Evolutionary conservation across 2,797 vertebrate genomes (phyloP).

Genomic region (Anabacerthia variegaticeps): DNA sequence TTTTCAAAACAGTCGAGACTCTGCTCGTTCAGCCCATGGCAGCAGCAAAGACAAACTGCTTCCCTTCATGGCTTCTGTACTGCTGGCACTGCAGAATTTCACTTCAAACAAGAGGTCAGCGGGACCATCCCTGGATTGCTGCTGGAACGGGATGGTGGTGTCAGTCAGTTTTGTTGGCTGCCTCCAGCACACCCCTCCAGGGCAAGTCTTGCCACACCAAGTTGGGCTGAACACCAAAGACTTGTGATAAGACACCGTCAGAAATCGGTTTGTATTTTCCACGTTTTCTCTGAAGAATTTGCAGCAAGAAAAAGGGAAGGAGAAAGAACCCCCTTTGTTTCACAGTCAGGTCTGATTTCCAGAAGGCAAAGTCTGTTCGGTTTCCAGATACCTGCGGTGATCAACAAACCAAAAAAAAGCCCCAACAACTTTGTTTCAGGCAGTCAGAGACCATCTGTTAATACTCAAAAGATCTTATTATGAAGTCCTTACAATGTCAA

Average conservation of each 20-base stretch:
- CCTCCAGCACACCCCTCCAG: not conserved
- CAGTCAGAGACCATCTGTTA: slow-evolving; percentile 70
- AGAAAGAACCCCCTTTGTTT: slow-evolving; percentile 17
- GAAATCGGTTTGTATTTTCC: not conserved
- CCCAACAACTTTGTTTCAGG: slow-evolving; percentile 68
- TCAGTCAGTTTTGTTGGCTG: not conserved
- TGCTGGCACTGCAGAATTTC: slow-evolving; percentile 28
- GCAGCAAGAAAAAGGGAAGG: not conserved
- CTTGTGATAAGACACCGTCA: not conserved
- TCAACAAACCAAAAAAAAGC: slow-evolving; percentile 45
- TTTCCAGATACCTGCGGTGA: slow-evolving; percentile 69
- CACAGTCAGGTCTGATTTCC: slow-evolving; percentile 53
- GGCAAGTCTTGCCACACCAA: not conserved
- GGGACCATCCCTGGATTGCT: not conserved
- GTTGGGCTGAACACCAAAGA: not conserved
- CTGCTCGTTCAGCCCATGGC: not conserved
- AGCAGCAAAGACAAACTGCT: slow-evolving; percentile 6
- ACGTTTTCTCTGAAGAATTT: not conserved
- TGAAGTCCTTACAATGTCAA: slow-evolving; percentile 51
- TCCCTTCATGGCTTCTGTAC: not conserved
- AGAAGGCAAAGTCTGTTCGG: slow-evolving; percentile 61
- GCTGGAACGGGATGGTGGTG: not conserved
- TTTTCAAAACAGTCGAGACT: slow-evolving; percentile 25
- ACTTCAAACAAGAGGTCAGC: slow-evolving; percentile 45
- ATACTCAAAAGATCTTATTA: slow-evolving; percentile 69